Evolutionary conservation across 2,888 invertebrate genomes (phyloP).

Genomic region (Nomada ferruginata): DNA sequence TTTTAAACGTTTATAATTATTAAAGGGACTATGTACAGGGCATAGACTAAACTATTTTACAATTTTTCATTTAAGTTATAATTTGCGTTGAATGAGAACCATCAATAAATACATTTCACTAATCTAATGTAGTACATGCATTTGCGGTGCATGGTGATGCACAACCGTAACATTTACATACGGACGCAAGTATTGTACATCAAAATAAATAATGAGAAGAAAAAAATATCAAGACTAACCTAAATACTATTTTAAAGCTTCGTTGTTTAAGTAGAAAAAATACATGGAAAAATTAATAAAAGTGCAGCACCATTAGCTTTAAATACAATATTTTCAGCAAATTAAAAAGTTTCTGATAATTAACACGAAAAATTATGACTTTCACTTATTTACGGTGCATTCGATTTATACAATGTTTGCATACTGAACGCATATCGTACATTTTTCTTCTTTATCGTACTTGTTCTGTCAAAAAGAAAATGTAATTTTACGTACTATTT

Average conservation of each 20-base stretch:
- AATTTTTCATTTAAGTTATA: conserved; percentile 44
- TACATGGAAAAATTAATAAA: conserved; percentile 25
- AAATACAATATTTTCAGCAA: conserved; percentile 7
- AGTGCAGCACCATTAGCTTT: neutral
- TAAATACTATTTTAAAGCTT: conserved; percentile 43
- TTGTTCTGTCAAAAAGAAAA: conserved; percentile 14
- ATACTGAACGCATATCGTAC: conserved; percentile 7
- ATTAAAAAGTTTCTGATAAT: conserved; percentile 5
- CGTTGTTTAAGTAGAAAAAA: conserved; percentile 26
- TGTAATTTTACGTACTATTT: conserved; percentile 10
- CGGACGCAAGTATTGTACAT: conserved; percentile 44
- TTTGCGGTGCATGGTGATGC: conserved; percentile 7
- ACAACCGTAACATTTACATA: conserved; percentile 28
- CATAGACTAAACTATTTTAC: conserved; percentile 55
- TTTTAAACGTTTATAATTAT: conserved; percentile 42
- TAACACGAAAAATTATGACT: conserved; percentile 1
- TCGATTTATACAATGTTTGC: neutral
- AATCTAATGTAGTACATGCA: conserved; percentile 41
- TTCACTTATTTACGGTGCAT: conserved; percentile 24
- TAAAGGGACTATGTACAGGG: conserved; percentile 57
- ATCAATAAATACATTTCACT: conserved; percentile 42
- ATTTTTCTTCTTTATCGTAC: conserved; percentile 7
- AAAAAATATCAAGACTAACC: conserved; percentile 45
- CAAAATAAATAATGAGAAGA: conserved; percentile 43
- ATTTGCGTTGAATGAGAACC: conserved; percentile 31